phyloP scores from a whole-genome alignment of 2,113 vertebrate genomes.

The Carlito syrichta region DNA sequence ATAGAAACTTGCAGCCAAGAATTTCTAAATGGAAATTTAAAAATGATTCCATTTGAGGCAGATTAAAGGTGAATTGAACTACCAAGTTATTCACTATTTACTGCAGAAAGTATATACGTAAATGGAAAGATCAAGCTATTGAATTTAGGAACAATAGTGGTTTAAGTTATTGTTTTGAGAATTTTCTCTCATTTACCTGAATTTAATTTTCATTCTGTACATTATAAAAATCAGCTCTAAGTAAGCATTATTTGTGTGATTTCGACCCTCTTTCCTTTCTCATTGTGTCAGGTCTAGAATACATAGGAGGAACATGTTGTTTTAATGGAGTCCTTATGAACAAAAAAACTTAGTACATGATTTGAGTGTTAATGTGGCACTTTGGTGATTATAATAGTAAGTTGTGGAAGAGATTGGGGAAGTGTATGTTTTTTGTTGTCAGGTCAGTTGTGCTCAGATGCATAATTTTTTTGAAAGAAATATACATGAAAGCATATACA shows the following conservation, averaged over 20 bases:
- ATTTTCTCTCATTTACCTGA: slow-evolving; percentile 22
- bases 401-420: not conserved
- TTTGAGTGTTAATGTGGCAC: not conserved
- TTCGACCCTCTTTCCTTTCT: not conserved
- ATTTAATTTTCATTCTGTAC: slow-evolving; percentile 27
- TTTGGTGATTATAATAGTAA: not conserved
- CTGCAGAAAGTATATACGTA: not conserved
- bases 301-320: not conserved
- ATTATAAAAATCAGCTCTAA: not conserved
- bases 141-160: slow-evolving; percentile 15
- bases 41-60: slow-evolving; percentile 19
- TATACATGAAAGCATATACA: not conserved
- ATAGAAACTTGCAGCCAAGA: slow-evolving; percentile 27
- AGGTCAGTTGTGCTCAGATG: slow-evolving; percentile 12
- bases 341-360: not conserved
- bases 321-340: slow-evolving; percentile 13
- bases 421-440: not conserved
- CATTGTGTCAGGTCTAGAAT: not conserved
- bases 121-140: slow-evolving; percentile 6
- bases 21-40: slow-evolving; percentile 51
- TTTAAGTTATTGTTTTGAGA: slow-evolving; percentile 10
- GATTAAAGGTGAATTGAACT: slow-evolving; percentile 7
- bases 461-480: slow-evolving; percentile 31
- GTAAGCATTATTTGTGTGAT: not conserved
- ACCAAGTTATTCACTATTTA: slow-evolving; percentile 5